These are phyloP conservation scores for Odocoileus virginianus DNA, from an alignment of 2,113 vertebrate species.

Conservation along the genomic window DNA sequence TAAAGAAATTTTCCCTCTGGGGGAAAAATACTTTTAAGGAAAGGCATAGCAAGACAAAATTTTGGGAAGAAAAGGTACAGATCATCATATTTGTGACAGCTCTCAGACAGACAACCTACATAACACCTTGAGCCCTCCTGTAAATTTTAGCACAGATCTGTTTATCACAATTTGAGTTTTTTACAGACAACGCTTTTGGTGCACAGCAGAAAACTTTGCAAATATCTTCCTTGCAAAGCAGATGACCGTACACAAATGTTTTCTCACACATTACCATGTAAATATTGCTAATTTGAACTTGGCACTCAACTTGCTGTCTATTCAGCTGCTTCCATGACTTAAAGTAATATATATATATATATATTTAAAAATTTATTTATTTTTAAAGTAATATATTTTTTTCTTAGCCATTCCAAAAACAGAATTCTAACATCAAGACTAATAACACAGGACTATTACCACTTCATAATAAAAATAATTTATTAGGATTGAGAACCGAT, in stretches of 20 bases:
- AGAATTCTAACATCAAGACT: conserved; percentile 37
- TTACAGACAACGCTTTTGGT: conserved; percentile 72
- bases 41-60: background rate
- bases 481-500: background rate
- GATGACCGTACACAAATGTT: conserved; percentile 50
- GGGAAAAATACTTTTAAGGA: background rate
- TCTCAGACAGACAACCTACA: background rate
- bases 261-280: conserved; percentile 61
- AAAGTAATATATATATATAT: background rate
- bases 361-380: background rate
- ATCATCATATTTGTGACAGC: background rate
- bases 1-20: background rate
- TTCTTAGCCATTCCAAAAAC: background rate
- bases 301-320: conserved; percentile 21
- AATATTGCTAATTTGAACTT: conserved; percentile 36
- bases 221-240: conserved; percentile 70
- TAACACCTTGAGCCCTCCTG: conserved; percentile 57
- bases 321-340: background rate
- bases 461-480: background rate
- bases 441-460: background rate
- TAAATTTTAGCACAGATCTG: conserved; percentile 82
- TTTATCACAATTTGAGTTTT: conserved; percentile 52
- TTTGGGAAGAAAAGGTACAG: background rate
- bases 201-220: conserved; percentile 50
- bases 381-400: background rate